Evolutionary conservation across 2,797 vertebrate genomes (phyloP).

Genomic region (Rhabdomys pumilio): DNA sequence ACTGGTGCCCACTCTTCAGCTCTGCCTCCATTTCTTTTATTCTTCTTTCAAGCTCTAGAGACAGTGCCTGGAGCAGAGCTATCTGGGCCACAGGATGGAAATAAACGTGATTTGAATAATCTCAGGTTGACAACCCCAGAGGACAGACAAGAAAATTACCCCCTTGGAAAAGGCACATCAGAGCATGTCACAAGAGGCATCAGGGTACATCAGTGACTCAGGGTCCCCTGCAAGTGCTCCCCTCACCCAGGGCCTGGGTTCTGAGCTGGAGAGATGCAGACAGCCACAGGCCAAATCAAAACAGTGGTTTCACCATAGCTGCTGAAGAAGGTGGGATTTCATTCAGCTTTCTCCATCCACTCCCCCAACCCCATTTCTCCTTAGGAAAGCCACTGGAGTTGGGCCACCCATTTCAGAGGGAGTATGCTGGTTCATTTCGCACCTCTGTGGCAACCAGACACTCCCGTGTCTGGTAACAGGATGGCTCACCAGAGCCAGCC

Average conservation of each 20-base stretch:
- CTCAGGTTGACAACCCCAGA: constrained; percentile 60
- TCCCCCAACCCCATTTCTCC: not conserved
- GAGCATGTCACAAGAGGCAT: constrained; percentile 10
- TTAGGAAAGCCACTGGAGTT: not conserved
- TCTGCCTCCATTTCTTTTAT: not conserved
- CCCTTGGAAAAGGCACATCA: constrained; percentile 38
- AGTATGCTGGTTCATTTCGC: not conserved
- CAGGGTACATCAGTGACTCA: not conserved
- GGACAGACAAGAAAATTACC: constrained; percentile 73
- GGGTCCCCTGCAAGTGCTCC: not conserved
- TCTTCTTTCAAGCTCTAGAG: constrained; percentile 32
- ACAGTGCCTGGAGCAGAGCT: not conserved
- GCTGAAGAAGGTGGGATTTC: not conserved
- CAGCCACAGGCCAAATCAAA: rapidly evolving
- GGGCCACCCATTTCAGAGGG: not conserved
- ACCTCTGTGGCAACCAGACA: constrained; percentile 34
- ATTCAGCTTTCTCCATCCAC: not conserved
- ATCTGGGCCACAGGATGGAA: constrained; percentile 72
- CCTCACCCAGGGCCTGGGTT: not conserved
- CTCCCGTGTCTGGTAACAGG: not conserved
- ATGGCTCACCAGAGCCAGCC: not conserved
- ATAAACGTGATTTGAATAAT: constrained; percentile 82
- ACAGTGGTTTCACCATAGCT: not conserved
- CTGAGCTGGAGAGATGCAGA: not conserved
- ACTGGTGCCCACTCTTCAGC: constrained; percentile 44